A percentile compares a stretch with the other conserved stretches of the same genome.
Conservation (phyloP, 2,797 vertebrate genomes). For the Lacerta bilineata region DNA sequence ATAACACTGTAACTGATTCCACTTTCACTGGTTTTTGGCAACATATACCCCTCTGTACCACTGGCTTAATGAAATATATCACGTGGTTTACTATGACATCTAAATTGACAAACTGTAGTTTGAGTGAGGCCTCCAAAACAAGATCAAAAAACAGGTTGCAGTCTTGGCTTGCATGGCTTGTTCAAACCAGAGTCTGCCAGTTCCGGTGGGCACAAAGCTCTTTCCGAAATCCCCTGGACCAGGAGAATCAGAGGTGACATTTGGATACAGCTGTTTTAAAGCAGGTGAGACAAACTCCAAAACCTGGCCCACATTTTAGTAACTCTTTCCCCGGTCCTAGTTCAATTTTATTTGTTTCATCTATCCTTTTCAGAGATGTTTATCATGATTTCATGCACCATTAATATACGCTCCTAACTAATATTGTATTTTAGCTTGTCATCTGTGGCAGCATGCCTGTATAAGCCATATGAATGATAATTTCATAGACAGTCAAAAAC, state of each 20-base stretch:
- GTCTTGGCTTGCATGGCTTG: too few relatives aligned
- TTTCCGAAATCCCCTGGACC: not conserved
- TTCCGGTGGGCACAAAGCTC: too few relatives aligned
- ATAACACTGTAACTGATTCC: too few relatives aligned
- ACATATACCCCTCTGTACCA: too few relatives aligned
- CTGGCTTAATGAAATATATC: too few relatives aligned
- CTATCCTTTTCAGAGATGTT: not conserved
- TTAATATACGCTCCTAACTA: not conserved
- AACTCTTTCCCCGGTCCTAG: not conserved
- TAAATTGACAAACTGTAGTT: too few relatives aligned
- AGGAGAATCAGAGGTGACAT: not conserved
- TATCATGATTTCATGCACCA: not conserved
- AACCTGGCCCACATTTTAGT: not conserved
- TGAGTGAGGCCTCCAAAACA: too few relatives aligned
- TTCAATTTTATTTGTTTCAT: not conserved
- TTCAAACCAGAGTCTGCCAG: too few relatives aligned
- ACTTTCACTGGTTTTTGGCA: too few relatives aligned
- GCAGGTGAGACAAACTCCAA: not conserved
- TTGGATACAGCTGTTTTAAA: not conserved
- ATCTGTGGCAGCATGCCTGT: not conserved
- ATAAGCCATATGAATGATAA: not conserved
- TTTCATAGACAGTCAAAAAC: not conserved
- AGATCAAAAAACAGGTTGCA: too few relatives aligned
- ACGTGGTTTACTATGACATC: too few relatives aligned
- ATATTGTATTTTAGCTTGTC: not conserved